Percentiles rank a stretch among this genome's conserved stretches.
Conservation (phyloP, 2,888 invertebrate species). For the Saturnia pavonia region DNA sequence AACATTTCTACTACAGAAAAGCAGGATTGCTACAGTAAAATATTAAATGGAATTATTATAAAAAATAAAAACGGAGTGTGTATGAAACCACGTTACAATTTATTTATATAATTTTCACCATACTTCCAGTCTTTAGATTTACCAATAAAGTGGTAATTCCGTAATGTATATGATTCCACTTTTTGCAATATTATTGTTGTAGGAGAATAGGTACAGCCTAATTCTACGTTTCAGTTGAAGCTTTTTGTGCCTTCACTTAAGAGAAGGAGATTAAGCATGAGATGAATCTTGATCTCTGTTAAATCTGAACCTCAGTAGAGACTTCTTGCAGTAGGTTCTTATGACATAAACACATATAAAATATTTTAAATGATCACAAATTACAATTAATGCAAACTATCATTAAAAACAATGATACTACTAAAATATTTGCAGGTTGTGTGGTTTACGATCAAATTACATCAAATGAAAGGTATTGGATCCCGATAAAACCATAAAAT, state of each 20-base stretch:
- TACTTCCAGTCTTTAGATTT: neutral
- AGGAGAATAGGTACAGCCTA: neutral
- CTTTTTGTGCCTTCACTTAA: neutral
- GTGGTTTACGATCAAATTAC: constrained; percentile 12
- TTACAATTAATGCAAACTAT: neutral
- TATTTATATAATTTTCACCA: too few species aligned
- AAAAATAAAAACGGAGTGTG: too few species aligned
- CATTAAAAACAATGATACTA: neutral
- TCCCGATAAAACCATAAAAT: constrained; percentile 13
- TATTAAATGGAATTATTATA: too few species aligned
- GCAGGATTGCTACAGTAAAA: too few species aligned
- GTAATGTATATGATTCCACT: neutral
- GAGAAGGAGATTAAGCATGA: neutral
- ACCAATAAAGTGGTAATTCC: neutral
- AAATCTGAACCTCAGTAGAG: neutral
- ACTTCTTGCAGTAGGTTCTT: neutral
- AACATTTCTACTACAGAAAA: too few species aligned
- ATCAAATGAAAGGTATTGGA: constrained; percentile 6
- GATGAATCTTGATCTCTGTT: neutral
- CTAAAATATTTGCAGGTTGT: neutral
- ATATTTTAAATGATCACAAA: neutral
- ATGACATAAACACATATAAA: neutral
- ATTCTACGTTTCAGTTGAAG: neutral
- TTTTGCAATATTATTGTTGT: neutral
- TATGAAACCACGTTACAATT: too few species aligned